phyloP scores from a whole-genome alignment of 2,888 invertebrate genomes.

The Agonopterix alstromeriana region DNA sequence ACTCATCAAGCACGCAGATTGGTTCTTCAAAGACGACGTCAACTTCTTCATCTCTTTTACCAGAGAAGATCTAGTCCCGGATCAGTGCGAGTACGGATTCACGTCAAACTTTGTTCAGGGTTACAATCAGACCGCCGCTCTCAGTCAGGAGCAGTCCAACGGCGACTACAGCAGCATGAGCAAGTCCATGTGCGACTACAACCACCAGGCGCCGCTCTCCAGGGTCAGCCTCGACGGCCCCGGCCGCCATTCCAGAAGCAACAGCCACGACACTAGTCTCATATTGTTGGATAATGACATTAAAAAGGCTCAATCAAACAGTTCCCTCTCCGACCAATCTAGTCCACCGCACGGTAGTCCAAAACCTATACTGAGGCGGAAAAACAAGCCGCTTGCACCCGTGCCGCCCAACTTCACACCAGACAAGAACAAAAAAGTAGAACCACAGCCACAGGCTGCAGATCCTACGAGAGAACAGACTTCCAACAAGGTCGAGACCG shows the following conservation, averaged over 20 bases:
- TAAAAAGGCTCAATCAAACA: slow-evolving; percentile 80
- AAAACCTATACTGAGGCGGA: slow-evolving; percentile 82
- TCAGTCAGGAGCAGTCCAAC: slow-evolving; percentile 54
- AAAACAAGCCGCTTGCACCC: slow-evolving; percentile 85
- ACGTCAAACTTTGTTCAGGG: slow-evolving; percentile 54
- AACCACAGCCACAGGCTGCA: slow-evolving; percentile 26
- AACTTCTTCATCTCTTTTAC: slow-evolving; percentile 82
- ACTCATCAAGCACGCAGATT: slow-evolving; percentile 87
- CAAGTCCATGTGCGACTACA: slow-evolving; percentile 61
- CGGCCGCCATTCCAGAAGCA: slow-evolving; percentile 73
- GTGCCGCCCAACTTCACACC: slow-evolving; percentile 79
- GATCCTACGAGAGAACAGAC: slow-evolving; percentile 25
- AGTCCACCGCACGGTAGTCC: slow-evolving; percentile 86
- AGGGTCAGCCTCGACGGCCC: slow-evolving; percentile 20
- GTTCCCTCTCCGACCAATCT: slow-evolving; percentile 80
- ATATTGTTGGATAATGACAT: slow-evolving; percentile 67
- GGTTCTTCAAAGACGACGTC: slow-evolving; percentile 88
- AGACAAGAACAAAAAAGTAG: slow-evolving; percentile 56
- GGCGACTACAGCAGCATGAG: slow-evolving; percentile 62
- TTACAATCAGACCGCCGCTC: slow-evolving; percentile 57
- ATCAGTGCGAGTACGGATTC: slow-evolving; percentile 67
- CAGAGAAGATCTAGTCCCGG: slow-evolving; percentile 74
- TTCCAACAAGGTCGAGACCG: slow-evolving; percentile 44
- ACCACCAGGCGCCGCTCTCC: slow-evolving; percentile 23
- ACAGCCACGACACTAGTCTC: slow-evolving; percentile 77